A percentile compares a stretch with the other conserved stretches of the same genome.
phyloP scores from a whole-genome alignment of 2,113 vertebrate species.

The Hippocampus mohnikei region DNA sequence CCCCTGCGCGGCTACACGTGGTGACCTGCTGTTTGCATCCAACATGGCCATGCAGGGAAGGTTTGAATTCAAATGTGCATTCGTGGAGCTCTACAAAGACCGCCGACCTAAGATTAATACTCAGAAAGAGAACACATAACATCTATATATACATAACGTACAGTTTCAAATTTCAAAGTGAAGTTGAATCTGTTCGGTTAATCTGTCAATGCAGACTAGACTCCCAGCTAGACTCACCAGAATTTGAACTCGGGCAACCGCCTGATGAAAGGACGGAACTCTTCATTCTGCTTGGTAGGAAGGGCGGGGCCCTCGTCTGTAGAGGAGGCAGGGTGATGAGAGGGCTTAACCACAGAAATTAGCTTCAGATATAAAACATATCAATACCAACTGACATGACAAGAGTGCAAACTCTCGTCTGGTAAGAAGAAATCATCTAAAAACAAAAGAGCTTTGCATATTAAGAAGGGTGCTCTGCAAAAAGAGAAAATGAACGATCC shows the following conservation, averaged over 20 bases:
- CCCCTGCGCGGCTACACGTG: constrained; percentile 3
- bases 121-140: not conserved
- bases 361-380: not conserved
- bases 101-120: too few relatives aligned
- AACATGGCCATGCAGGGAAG: not conserved
- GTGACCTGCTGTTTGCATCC: constrained; percentile 7
- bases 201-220: not conserved
- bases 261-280: constrained; percentile 97
- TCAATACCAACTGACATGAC: not conserved
- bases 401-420: not conserved
- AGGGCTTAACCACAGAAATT: not conserved
- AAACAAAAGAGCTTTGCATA: not conserved
- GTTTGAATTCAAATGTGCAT: not conserved
- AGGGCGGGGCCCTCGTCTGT: constrained; percentile 92
- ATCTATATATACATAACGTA: not conserved
- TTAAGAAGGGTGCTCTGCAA: not conserved
- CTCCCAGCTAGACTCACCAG: constrained; percentile 75
- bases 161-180: not conserved
- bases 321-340: constrained; percentile 1
- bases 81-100: not conserved
- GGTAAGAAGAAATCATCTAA: not conserved
- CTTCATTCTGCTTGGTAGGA: constrained; percentile 97
- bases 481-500: not conserved
- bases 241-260: constrained; percentile 99
- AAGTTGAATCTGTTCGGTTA: not conserved